phyloP scores from a whole-genome alignment of 1,140 invertebrate species.

The Lordiphosa clarofinis region DNA sequence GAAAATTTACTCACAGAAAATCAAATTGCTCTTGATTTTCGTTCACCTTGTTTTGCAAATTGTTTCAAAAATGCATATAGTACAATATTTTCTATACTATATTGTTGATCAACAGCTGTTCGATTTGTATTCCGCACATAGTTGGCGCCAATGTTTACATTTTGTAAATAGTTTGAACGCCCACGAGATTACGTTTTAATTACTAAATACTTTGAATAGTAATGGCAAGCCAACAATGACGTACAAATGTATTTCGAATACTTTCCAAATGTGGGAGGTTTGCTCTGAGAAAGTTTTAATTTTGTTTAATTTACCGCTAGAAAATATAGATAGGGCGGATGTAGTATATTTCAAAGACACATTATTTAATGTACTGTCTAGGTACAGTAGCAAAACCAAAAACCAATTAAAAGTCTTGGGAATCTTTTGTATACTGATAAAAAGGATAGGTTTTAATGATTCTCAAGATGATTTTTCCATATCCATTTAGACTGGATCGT shows the following conservation, averaged over 20 bases:
- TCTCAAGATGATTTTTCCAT: too few species aligned
- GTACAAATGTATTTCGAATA: too few species aligned
- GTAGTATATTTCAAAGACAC: too few species aligned
- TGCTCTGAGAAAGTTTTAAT: not conserved
- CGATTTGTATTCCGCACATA: constrained; percentile 2
- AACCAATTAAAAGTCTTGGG: too few species aligned
- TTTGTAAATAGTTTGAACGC: constrained; percentile 29
- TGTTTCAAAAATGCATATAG: constrained; percentile 11
- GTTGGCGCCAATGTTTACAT: constrained; percentile 29
- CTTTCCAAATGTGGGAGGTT: constrained; percentile 1
- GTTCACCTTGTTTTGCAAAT: constrained; percentile 25
- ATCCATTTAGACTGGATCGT: too few species aligned
- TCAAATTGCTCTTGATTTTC: not conserved
- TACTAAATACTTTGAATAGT: constrained; percentile 23
- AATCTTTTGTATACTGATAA: too few species aligned
- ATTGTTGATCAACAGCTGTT: constrained; percentile 29
- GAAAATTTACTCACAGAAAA: not conserved
- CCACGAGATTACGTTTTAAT: constrained; percentile 23
- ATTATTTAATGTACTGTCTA: too few species aligned
- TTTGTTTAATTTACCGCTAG: too few species aligned
- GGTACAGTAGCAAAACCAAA: too few species aligned
- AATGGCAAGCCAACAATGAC: constrained; percentile 1
- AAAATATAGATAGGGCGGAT: too few species aligned
- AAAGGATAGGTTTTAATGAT: too few species aligned
- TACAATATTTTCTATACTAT: constrained; percentile 3